phyloP scores from a whole-genome alignment of 2,113 vertebrate genomes.

The Cyprinus carpio region DNA sequence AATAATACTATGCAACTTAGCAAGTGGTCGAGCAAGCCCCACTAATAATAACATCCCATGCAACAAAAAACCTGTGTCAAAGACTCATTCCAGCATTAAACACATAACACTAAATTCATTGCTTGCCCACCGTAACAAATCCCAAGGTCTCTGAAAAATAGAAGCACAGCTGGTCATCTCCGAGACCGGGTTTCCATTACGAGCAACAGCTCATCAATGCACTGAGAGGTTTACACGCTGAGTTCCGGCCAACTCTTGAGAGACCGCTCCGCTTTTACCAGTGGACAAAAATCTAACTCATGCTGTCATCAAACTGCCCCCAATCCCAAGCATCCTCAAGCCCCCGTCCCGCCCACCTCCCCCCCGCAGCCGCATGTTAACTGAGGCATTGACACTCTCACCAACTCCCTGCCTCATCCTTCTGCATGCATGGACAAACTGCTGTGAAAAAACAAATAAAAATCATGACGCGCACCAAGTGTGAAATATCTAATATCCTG shows the following conservation, averaged over 20 bases:
- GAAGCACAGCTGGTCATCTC: constrained; percentile 18
- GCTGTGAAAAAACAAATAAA: background rate
- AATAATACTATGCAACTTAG: background rate
- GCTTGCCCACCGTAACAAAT: background rate
- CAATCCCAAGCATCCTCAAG: constrained; percentile 30
- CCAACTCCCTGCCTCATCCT: constrained; percentile 5
- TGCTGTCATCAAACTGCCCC: constrained; percentile 45
- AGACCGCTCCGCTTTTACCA: constrained; percentile 5
- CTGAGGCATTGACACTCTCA: constrained; percentile 20
- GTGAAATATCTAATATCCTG: background rate
- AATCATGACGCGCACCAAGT: too few species aligned
- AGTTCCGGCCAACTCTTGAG: constrained; percentile 26
- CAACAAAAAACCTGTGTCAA: background rate
- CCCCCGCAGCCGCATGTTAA: background rate
- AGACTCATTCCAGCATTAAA: constrained; percentile 20
- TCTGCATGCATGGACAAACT: background rate
- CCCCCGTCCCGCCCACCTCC: background rate
- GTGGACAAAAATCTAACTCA: constrained; percentile 42
- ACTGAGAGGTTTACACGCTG: constrained; percentile 34
- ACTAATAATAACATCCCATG: background rate
- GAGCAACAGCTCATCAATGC: background rate
- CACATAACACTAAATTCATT: background rate
- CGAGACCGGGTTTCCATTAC: background rate
- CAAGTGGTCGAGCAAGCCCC: background rate
- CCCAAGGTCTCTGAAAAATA: constrained; percentile 10